Percentiles rank a stretch among this genome's conserved stretches.
These are phyloP conservation scores for Ciona savignyi DNA, from an alignment of 23 tunicate genomes.

Conservation along the genomic window DNA sequence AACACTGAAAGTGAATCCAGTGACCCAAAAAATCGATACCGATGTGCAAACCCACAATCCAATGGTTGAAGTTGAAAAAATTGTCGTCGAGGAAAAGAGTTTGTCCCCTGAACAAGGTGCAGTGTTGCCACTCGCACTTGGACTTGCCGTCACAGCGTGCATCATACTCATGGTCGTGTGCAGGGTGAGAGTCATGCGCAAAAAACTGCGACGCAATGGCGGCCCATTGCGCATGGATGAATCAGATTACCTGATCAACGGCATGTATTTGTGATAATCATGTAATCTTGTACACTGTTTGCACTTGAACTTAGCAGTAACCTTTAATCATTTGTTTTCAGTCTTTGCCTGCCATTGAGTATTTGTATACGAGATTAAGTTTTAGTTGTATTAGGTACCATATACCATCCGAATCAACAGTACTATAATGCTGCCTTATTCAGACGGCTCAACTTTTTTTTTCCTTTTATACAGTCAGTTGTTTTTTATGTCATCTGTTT, in stretches of 20 bases:
- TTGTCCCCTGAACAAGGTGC: conserved; percentile 51
- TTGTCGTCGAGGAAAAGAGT: background rate
- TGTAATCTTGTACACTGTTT: background rate
- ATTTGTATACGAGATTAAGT: background rate
- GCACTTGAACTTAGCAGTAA: no score
- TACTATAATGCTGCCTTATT: background rate
- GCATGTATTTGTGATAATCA: conserved; percentile 74
- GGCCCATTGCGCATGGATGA: conserved; percentile 77
- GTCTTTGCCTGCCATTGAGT: no score
- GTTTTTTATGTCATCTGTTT: background rate
- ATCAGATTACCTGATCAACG: conserved; percentile 84
- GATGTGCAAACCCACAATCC: background rate
- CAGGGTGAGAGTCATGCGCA: conserved; percentile 50
- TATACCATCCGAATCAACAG: no score
- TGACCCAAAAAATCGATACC: background rate
- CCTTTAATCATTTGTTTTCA: no score
- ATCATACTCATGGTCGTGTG: conserved; percentile 71
- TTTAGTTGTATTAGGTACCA: no score
- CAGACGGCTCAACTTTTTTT: background rate
- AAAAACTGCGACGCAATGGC: conserved; percentile 38
- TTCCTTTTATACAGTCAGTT: background rate
- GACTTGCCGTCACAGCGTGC: conserved; percentile 57
- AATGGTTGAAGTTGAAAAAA: background rate
- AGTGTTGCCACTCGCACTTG: conserved; percentile 72
- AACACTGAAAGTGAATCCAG: background rate